phyloP scores from a whole-genome alignment of 2,113 vertebrate genomes.

The Sylvietta virens region DNA sequence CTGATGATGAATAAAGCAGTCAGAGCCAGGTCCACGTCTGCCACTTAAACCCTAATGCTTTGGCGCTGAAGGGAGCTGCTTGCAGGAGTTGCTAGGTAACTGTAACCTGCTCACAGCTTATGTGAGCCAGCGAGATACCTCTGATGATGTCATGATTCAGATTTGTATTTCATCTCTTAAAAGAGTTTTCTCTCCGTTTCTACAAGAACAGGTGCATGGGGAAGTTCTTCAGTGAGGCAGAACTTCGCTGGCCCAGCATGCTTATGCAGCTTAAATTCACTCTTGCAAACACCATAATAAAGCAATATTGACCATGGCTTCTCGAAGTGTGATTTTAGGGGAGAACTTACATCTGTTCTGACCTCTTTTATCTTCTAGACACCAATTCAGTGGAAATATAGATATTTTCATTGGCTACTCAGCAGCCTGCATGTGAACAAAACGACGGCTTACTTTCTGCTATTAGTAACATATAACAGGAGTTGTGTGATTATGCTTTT shows the following conservation, averaged over 20 bases:
- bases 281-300: not conserved
- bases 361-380: not conserved
- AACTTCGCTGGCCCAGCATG: not conserved
- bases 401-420: not conserved
- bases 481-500: not conserved
- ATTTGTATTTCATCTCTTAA: not conserved
- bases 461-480: not conserved
- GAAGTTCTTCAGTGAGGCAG: not conserved
- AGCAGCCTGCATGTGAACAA: not conserved
- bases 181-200: not conserved
- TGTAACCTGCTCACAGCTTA: not conserved
- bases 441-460: not conserved
- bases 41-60: not conserved
- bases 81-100: constrained; percentile 55
- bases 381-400: not conserved
- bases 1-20: not conserved
- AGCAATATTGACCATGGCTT: not conserved
- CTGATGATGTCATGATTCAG: constrained; percentile 9
- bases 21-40: not conserved
- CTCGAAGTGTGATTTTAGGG: not conserved
- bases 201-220: not conserved
- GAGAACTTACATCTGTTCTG: not conserved
- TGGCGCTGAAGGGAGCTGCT: not conserved
- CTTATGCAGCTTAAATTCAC: not conserved
- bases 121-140: not conserved